Percentiles rank a stretch among this genome's conserved stretches.
Evolutionary conservation across 2,888 invertebrate species (phyloP).

Genomic region (Tanypteryx hageni): DNA sequence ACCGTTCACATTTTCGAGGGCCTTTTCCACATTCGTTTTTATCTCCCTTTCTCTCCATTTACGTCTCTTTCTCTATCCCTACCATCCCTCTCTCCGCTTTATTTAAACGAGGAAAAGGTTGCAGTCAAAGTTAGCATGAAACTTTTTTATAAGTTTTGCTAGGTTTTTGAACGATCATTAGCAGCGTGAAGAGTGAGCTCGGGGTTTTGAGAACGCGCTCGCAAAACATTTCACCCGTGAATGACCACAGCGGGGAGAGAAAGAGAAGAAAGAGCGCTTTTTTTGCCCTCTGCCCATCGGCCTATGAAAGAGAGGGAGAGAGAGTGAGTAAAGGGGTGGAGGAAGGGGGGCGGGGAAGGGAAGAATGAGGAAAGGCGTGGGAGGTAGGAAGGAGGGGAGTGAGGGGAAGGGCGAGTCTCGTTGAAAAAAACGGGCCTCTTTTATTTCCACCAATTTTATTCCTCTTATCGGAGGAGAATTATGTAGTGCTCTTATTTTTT

Average conservation of each 20-base stretch:
- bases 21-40: neutral
- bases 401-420: neutral
- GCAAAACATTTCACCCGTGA: constrained; percentile 47
- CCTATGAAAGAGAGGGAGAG: constrained; percentile 36
- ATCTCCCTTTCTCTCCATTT: neutral
- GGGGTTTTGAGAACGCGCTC: constrained; percentile 38
- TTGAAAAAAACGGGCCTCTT: neutral
- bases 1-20: constrained; percentile 41
- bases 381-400: neutral
- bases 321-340: neutral
- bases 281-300: constrained; percentile 6
- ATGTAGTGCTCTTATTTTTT: neutral
- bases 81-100: neutral
- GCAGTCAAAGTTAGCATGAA: constrained; percentile 46
- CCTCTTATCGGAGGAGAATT: constrained; percentile 18
- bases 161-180: constrained; percentile 58
- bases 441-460: constrained; percentile 1
- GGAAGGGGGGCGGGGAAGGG: neutral
- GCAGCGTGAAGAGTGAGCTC: constrained; percentile 48
- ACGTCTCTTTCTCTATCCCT: neutral
- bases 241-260: constrained; percentile 47
- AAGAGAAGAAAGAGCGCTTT: constrained; percentile 25
- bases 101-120: constrained; percentile 49
- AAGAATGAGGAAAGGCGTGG: neutral
- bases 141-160: constrained; percentile 62